Base-by-base conservation (phyloP, 2,888 invertebrate species). In the Platerodrilus igneus region DNA sequence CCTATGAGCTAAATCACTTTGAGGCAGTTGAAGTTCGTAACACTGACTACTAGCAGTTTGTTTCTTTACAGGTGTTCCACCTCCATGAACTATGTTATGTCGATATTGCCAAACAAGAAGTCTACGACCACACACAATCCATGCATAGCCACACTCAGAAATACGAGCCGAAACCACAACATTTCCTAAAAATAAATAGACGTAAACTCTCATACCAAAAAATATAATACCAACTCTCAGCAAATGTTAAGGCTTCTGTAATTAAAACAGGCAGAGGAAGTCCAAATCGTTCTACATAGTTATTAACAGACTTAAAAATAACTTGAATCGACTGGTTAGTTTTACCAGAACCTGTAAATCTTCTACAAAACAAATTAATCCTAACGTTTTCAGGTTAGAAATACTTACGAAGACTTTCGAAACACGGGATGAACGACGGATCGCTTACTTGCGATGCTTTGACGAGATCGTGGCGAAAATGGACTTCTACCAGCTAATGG, bases 1-100 rank as follows among this genome's bases (percentile, higher is more conserved):
- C 57, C 86, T 83, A 64, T 95, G 94, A 0, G 90, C 88, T 9
- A 94, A 74, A 66, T 94, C 94, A 53, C 93, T 93, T 50, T 92
- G 89, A 0, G 94, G 94, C 22, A 95, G 66, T 0, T 86, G 83
- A 8, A 95, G 71, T 63, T 95, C 94, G 20, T 88, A 76, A 52
- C 92, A 92, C 26, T 86, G 83, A 2, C 74, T 76, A 28, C 70
- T 59, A 2, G 62, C 54, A 2, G 54, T 60, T 20, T 27, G 52
- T 40, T 70, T 65, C 17, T 70, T 62, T 48, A 73, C 73, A 8
- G 75, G 71, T 4, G 70, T 69, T n/a, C n/a, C n/a, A 14, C 72
- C 67, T 55, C 61, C 14, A n/a, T 42, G 45, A 2, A 55, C 41
- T 10, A 43, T 33, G 41, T 41, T 53, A 25, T 76, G 75, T 40